phyloP scores from a whole-genome alignment of 2,113 vertebrate species.

The Lichenostomus cassidix region DNA sequence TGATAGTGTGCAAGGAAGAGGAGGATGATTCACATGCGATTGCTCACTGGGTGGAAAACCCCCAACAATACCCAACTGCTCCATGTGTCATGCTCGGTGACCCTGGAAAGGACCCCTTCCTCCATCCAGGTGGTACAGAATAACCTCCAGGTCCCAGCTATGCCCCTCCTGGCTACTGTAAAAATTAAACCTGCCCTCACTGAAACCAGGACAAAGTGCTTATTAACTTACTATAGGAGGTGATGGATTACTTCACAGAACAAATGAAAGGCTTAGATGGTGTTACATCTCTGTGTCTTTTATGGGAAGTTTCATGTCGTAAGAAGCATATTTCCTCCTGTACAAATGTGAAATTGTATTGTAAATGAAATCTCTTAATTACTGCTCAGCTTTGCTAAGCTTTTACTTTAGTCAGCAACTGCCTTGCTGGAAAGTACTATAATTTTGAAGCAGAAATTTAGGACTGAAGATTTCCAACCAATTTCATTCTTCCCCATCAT shows the following conservation, averaged over 20 bases:
- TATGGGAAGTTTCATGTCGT: not conserved
- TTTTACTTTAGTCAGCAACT: not conserved
- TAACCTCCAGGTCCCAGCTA: not conserved
- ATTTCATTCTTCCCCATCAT: not conserved
- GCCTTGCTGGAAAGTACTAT: constrained; percentile 16
- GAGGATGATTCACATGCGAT: not conserved
- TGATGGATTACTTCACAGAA: not conserved
- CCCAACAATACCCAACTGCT: not conserved
- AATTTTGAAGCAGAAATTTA: constrained; percentile 21
- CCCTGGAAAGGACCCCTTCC: not conserved
- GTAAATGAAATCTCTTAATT: constrained; percentile 55
- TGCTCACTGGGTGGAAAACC: not conserved
- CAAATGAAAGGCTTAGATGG: not conserved
- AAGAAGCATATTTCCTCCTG: not conserved
- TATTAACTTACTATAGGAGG: not conserved
- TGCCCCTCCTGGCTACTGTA: not conserved
- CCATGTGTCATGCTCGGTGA: not conserved
- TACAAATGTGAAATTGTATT: not conserved
- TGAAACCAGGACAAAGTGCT: not conserved
- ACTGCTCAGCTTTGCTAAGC: not conserved
- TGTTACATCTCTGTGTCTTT: not conserved
- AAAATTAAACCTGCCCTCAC: not conserved
- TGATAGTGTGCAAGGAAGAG: not conserved
- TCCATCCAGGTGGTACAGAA: not conserved
- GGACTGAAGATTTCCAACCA: not conserved